phyloP scores from a whole-genome alignment of 2,113 vertebrate species.

The Passer montanus region DNA sequence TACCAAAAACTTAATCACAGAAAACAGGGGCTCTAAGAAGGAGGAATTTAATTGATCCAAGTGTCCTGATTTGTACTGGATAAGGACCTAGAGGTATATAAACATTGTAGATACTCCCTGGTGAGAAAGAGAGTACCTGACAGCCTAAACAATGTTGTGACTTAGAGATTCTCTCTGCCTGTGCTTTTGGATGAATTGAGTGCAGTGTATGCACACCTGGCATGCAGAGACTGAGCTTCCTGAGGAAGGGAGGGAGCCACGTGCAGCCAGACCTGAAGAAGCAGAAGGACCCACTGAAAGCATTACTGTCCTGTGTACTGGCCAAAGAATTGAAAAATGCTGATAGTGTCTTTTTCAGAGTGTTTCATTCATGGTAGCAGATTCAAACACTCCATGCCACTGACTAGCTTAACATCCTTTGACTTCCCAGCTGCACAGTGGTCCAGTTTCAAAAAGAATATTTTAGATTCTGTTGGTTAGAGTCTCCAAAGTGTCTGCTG shows the following conservation, averaged over 20 bases:
- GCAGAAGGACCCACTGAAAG: not conserved
- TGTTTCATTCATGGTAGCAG: not conserved
- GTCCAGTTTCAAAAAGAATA: not conserved
- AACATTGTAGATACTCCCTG: not conserved
- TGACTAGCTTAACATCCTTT: not conserved
- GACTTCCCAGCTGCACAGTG: not conserved
- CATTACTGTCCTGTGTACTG: not conserved
- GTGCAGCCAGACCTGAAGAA: not conserved
- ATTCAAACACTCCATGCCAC: not conserved
- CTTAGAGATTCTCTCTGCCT: not conserved
- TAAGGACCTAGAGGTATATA: not conserved
- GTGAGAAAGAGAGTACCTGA: not conserved
- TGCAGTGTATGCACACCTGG: not conserved
- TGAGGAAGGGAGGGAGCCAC: not conserved
- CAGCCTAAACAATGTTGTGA: not conserved
- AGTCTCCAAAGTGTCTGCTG: not conserved
- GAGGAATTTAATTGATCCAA: not conserved
- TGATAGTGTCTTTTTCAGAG: not conserved
- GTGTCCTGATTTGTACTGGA: not conserved
- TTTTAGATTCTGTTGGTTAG: not conserved
- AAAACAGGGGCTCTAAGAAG: not conserved
- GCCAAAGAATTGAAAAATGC: not conserved
- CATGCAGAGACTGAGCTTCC: not conserved
- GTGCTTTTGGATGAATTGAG: not conserved
- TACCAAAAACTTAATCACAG: not conserved